Conservation (phyloP, 2,888 invertebrate species). For the Caenorhabditis wallacei region DNA sequence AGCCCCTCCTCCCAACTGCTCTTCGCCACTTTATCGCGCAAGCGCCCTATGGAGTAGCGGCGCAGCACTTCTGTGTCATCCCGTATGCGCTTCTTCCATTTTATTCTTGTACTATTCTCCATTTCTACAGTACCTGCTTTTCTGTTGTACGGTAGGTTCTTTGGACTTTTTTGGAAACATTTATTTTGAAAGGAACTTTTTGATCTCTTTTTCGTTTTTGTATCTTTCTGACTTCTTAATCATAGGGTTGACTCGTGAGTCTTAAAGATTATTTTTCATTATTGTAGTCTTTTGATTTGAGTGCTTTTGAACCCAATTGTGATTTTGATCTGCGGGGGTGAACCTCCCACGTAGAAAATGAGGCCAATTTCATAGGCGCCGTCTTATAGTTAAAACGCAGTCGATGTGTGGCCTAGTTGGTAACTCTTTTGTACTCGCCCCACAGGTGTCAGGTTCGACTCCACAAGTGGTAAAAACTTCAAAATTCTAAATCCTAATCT, state of each 20-base stretch:
- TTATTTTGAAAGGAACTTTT: not conserved
- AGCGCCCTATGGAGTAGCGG: constrained; percentile 64
- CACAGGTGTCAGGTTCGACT: no score
- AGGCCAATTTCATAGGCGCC: no score
- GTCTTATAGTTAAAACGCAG: no score
- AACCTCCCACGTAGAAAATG: no score
- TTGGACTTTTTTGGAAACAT: not conserved
- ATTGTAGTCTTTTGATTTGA: not conserved
- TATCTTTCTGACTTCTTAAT: constrained; percentile 17
- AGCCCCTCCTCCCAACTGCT: constrained; percentile 32
- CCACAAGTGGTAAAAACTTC: no score
- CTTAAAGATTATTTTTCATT: not conserved
- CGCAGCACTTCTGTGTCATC: constrained; percentile 41
- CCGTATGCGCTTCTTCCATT: constrained; percentile 63
- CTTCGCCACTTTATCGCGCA: constrained; percentile 62
- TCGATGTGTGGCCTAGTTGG: no score
- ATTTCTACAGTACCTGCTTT: constrained; percentile 59
- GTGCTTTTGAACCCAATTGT: not conserved
- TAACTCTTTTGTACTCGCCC: no score
- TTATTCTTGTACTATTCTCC: constrained; percentile 38
- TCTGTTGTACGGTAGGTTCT: constrained; percentile 52
- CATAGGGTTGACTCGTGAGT: not conserved
- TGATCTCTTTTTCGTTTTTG: not conserved
- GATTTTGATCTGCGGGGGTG: no score
- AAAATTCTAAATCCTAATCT: no score